Percentiles rank a stretch among this genome's conserved stretches.
These are phyloP conservation scores for Andrena fulva DNA, from an alignment of 2,888 invertebrate species.

Conservation along the genomic window DNA sequence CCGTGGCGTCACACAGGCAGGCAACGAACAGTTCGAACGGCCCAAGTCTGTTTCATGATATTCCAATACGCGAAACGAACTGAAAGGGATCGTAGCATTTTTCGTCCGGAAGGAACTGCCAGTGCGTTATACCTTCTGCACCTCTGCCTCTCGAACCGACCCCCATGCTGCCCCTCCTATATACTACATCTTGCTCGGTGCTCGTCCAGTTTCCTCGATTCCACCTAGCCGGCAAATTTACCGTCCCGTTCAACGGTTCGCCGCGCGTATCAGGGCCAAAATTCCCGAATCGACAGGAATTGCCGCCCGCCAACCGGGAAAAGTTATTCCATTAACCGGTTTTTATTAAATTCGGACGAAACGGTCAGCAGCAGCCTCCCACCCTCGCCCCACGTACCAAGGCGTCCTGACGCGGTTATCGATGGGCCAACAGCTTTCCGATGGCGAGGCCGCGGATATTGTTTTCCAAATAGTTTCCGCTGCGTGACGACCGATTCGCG, in stretches of 20 bases:
- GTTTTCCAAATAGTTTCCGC: conserved; percentile 30
- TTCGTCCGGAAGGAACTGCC: conserved; percentile 26
- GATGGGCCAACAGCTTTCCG: conserved; percentile 22
- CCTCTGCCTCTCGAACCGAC: neutral
- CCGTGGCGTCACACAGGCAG: conserved; percentile 15
- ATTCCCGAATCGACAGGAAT: conserved; percentile 11
- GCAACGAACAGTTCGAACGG: neutral
- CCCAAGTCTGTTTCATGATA: conserved; percentile 44
- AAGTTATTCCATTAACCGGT: conserved; percentile 1
- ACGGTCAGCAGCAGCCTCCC: neutral
- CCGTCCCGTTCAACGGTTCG: neutral
- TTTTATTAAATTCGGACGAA: conserved; percentile 32
- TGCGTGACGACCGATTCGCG: neutral
- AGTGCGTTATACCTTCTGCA: neutral
- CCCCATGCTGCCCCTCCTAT: neutral
- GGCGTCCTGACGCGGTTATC: neutral
- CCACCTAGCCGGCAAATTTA: conserved; percentile 11
- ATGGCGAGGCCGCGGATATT: conserved; percentile 3
- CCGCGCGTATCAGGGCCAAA: neutral
- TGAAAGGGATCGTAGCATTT: conserved; percentile 41
- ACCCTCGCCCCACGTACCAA: neutral
- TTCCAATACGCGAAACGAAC: conserved; percentile 36
- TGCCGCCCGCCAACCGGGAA: neutral
- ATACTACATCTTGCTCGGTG: neutral
- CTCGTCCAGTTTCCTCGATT: neutral